Evolutionary conservation across 2,888 invertebrate species (phyloP), one percentile per base, ranked within the genome.

Genomic region (Dicyrtoma fusca): DNA sequence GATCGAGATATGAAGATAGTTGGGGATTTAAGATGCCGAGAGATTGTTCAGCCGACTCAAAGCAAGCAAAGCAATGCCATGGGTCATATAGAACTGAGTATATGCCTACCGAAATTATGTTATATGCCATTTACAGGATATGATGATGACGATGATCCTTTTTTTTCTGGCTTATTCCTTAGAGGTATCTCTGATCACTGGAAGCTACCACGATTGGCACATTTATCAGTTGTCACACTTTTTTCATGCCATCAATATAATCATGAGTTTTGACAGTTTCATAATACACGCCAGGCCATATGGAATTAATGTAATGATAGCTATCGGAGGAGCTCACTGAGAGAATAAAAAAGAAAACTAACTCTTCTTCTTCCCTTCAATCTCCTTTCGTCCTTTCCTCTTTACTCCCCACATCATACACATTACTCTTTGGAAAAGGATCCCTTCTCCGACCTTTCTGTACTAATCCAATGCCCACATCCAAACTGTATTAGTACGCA

Each of bases 151-250:
- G 19, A 53, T 53, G 19, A 3, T 8, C 4, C 19, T 53, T 53
- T 53, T n/a, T n/a, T 53, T 53, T 53, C 53, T n/a, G n/a, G n/a
- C n/a, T n/a, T n/a, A n/a, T n/a, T n/a, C n/a, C 26, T 11, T 42
- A 23, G 42, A 19, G 19, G 26, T 44, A 19, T 13, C 17, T 4
- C 51, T 65, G 65, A 65, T 65, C 61, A 69, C 61, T 69, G 69
- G 69, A 69, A 69, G 69, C 69, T 69, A 69, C 69, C 59, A 69
- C 69, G 69, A 69, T 69, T 69, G 69, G 69, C 69, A 69, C 61
- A 69, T 69, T 69, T 69, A 61, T 69, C 69, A 69, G 59, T 69
- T 59, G 59, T 69, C 69, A 69, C 69, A 69, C 69, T 69, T 69
- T 68, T 59, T 69, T 69, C 65, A 69, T 69, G 45, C 69, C 69